A percentile compares a stretch with the other conserved stretches of the same genome.
Conservation (phyloP, 2,113 vertebrate genomes). For the Alexandromys fortis region DNA sequence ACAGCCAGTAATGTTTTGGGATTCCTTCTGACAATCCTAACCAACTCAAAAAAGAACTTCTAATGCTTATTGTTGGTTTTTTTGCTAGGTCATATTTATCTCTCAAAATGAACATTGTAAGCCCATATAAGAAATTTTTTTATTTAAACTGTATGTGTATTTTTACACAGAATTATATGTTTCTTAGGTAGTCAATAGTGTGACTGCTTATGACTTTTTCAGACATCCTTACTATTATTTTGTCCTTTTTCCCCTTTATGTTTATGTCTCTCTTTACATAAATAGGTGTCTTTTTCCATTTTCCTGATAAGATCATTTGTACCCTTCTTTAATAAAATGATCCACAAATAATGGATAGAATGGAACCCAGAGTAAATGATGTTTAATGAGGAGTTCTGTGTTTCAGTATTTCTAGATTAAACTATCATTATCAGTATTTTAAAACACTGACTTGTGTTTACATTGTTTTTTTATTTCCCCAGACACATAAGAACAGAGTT, state of each 20-base stretch:
- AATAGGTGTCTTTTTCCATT: neutral
- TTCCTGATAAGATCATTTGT: neutral
- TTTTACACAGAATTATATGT: neutral
- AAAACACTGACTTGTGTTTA: neutral
- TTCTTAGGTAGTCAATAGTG: neutral
- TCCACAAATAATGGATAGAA: neutral
- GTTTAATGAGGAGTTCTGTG: neutral
- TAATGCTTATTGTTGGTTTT: no score
- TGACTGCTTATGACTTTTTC: neutral
- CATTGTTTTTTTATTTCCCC: conserved; percentile 1
- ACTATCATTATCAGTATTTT: neutral
- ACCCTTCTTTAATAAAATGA: neutral
- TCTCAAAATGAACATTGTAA: neutral
- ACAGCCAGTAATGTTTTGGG: neutral
- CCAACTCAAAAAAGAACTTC: neutral
- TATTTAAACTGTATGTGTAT: neutral
- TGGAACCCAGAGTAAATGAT: neutral
- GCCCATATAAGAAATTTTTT: neutral
- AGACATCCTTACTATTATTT: neutral
- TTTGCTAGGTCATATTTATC: neutral
- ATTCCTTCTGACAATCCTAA: neutral
- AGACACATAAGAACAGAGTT: neutral
- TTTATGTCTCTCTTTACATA: neutral
- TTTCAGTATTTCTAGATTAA: conserved; percentile 1
- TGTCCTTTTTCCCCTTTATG: neutral